Evolutionary conservation across 2,888 invertebrate species (phyloP), one percentile per base, ranked within the genome.

Genomic region (Spilosoma lubricipeda): DNA sequence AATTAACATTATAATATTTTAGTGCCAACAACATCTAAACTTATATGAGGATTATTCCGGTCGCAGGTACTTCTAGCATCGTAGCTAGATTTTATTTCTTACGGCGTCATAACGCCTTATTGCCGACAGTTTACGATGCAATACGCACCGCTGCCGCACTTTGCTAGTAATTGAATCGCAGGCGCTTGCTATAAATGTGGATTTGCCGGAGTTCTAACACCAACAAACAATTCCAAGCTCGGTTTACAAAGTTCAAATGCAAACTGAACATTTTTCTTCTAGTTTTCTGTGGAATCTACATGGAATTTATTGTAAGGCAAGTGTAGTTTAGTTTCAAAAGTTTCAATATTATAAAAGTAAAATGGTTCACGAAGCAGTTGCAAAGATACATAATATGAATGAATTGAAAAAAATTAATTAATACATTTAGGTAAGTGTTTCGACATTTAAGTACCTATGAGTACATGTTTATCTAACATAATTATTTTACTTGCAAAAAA

Each of bases 81-180:
- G 75, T 56, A 75, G 78, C 76, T 86, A 82, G 85, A 85, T 89
- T 91, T 91, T 92, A 92, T 90, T 90, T 88, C 85, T 86, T 84
- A 84, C 83, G 82, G 86, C 89, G 89, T 90, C 92, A 90, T 92
- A 93, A 91, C 93, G 91, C 91, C 92, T 93, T 93, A 93, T 88
- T 87, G 92, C 90, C 83, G 88, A 85, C 89, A 91, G 89, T 94
- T 93, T 91, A 93, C 92, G 93, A 93, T 92, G 93, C 92, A 93
- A 93, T 92, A 94, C 93, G 93, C 93, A 92, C 91, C 88, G 87
- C 83, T 84, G 85, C 88, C 90, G 89, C 91, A 93, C 91, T 94
- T 94, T 94, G 93, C 94, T 86, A 88, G 91, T 94, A 93, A 94
- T 93, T 94, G 91, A 93, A 93, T 93, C 82, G 91, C 93, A 94